These are phyloP conservation scores for Acanthoscelides obtectus DNA, from an alignment of 2,888 invertebrate genomes.

Conservation along the genomic window DNA sequence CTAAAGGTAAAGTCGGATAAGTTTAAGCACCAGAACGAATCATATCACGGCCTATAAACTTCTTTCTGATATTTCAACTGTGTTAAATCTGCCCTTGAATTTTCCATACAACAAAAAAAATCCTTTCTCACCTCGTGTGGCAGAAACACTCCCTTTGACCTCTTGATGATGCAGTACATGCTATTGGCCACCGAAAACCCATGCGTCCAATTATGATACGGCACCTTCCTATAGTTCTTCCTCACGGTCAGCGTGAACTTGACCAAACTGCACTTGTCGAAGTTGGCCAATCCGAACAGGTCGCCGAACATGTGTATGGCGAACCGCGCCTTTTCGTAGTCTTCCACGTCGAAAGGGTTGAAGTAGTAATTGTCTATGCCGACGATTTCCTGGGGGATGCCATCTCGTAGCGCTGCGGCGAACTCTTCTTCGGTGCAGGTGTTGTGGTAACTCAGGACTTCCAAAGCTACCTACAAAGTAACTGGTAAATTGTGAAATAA, in stretches of 20 bases:
- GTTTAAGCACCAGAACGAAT: too few relatives aligned
- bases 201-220: constrained; percentile 86
- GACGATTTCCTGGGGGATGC: constrained; percentile 32
- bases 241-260: constrained; percentile 75
- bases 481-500: not conserved
- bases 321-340: constrained; percentile 66
- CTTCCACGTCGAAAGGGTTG: constrained; percentile 66
- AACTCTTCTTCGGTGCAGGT: constrained; percentile 71
- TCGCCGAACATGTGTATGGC: constrained; percentile 70
- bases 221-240: constrained; percentile 79
- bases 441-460: constrained; percentile 80
- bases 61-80: too few relatives aligned
- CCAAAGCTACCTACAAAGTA: constrained; percentile 36
- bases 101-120: too few relatives aligned
- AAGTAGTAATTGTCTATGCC: constrained; percentile 61
- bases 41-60: too few relatives aligned
- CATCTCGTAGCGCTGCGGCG: constrained; percentile 28
- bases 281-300: constrained; percentile 62
- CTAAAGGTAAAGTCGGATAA: too few relatives aligned
- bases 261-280: constrained; percentile 63
- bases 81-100: too few relatives aligned
- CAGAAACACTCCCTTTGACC: constrained; percentile 50
- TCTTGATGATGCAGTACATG: constrained; percentile 71
- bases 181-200: constrained; percentile 84
- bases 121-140: constrained; percentile 57